These are phyloP conservation scores for Metacarcinus magister DNA, from an alignment of 2,888 invertebrate genomes.

Conservation along the genomic window DNA sequence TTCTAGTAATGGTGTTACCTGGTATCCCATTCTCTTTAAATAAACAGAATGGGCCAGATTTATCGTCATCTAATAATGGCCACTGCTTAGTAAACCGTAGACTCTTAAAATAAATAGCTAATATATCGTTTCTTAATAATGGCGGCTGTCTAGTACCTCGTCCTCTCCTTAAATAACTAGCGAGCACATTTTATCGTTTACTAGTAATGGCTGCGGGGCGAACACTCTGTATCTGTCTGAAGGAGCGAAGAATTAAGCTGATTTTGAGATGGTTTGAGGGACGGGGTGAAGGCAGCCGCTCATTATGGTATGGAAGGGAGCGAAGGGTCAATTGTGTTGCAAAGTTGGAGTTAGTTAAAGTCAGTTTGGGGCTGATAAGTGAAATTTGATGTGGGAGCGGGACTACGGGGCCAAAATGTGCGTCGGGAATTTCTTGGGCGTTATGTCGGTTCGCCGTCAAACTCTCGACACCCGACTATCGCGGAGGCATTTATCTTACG, in stretches of 20 bases:
- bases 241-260: background rate
- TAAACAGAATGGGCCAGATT: background rate
- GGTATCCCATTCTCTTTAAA: background rate
- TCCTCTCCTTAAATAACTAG: background rate
- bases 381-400: conserved; percentile 66
- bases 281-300: background rate
- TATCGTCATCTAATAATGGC: background rate
- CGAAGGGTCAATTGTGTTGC: conserved; percentile 70
- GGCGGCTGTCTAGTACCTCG: background rate
- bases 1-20: background rate
- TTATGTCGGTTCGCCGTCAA: background rate
- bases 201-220: background rate
- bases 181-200: background rate
- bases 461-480: background rate
- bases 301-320: conserved; percentile 52
- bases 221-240: background rate
- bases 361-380: conserved; percentile 65
- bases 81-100: background rate
- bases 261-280: background rate
- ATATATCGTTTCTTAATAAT: conserved; percentile 36
- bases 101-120: background rate
- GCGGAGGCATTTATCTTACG: background rate
- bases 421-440: background rate
- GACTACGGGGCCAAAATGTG: background rate
- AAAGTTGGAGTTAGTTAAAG: conserved; percentile 71